Evolutionary conservation across 2,888 invertebrate species (phyloP), one percentile per base, ranked within the genome.

Genomic region (Meandrusa payeni): DNA sequence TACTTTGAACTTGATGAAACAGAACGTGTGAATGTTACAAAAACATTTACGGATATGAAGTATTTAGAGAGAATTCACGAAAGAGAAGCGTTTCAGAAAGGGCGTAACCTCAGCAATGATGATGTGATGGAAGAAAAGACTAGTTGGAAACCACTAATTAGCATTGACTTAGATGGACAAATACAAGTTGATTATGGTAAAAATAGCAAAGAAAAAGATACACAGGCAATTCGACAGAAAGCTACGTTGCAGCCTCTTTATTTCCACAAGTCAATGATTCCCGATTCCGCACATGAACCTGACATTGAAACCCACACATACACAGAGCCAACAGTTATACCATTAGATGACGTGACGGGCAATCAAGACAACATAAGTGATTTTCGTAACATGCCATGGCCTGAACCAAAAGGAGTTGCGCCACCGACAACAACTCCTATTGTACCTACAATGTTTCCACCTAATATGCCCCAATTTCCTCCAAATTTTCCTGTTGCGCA

Each of bases 1-100:
- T 97, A 92, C 78, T 98, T 99, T 76, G 98, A 98, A 75, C 82
- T 98, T 55, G 98, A 98, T 76, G 98, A 97, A 80, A 97, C 95
- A 7, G 98, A 99, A 81, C 91, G 98, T 65, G 96, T 97, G 1
- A 98, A 98, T 80, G 98, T 98, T 1, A 97, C 93, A 2, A 96
- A 93, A 77, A 94, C 91, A 19, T 98, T 98, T 77, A 94, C 93
- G 20, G 97, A 97, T 63, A 94, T 97, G 94, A 96, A 96, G 69
- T 92, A 95, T 70, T 92, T 96, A 88, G 98, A 98, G 70, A 93
- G 95, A 62, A 91, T 91, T 47, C 90, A 93, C 59, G 98, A 98
- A 83, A 91, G 95, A 39, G 94, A 95, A 65, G 93, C 94, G n/a
- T 89, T 96, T 67, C 91, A 93, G 59, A 91, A 93, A 73, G 92